phyloP scores from a whole-genome alignment of 92 coral and sea anemone genomes.

The Siderastrea radians region DNA sequence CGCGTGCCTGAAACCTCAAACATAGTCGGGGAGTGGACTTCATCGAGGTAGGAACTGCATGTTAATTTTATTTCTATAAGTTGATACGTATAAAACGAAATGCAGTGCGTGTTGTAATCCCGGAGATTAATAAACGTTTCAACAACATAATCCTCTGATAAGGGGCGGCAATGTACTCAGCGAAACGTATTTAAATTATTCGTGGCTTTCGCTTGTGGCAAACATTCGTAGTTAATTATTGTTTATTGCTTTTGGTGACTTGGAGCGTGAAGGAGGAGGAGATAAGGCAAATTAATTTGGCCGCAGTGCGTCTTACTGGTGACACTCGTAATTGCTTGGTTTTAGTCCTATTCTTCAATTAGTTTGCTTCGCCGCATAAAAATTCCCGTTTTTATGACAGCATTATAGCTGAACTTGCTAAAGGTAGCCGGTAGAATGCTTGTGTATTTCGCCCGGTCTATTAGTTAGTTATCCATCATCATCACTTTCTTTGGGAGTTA shows the following conservation, averaged over 20 bases:
- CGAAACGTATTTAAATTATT: constrained; percentile 46
- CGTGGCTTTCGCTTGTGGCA: constrained; percentile 38
- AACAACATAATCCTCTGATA: constrained; percentile 62
- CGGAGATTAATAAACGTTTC: constrained; percentile 52
- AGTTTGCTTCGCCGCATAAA: constrained; percentile 17
- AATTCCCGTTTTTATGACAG: constrained; percentile 24
- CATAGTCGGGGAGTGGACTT: constrained; percentile 84
- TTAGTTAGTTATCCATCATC: constrained; percentile 33
- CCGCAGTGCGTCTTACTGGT: constrained; percentile 21
- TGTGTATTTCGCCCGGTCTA: constrained; percentile 2
- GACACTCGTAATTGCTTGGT: constrained; percentile 44
- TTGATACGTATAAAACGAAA: neutral
- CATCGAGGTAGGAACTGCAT: constrained; percentile 63
- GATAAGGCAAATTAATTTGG: constrained; percentile 51
- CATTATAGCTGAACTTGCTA: neutral
- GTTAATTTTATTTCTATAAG: neutral
- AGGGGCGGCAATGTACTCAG: constrained; percentile 58
- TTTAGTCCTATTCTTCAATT: constrained; percentile 12
- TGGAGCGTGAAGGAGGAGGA: constrained; percentile 46
- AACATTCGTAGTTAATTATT: constrained; percentile 59
- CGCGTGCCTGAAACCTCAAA: constrained; percentile 47
- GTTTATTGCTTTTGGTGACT: constrained; percentile 42
- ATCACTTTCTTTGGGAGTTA: constrained; percentile 19
- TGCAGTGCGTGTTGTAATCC: constrained; percentile 55
- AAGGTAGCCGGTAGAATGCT: neutral